Evolutionary conservation across 2,888 invertebrate genomes (phyloP).

Genomic region (Pachliopta kotzebuea): DNA sequence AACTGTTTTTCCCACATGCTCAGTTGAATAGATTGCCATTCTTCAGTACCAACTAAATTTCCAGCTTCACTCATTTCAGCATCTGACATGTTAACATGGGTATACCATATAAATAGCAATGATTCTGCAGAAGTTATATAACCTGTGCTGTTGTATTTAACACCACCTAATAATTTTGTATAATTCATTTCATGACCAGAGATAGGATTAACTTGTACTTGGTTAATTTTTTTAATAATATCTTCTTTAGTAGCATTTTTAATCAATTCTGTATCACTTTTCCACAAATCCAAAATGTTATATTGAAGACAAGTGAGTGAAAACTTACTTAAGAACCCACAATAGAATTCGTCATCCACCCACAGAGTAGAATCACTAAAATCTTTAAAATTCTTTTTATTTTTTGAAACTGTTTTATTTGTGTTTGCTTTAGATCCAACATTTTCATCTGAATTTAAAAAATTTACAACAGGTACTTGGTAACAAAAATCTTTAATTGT

Average conservation of each 20-base stretch:
- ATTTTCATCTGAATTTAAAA: slow-evolving; percentile 48
- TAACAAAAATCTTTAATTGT: slow-evolving; percentile 63
- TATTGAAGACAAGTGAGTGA: slow-evolving; percentile 81
- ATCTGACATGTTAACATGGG: slow-evolving; percentile 84
- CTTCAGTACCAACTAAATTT: slow-evolving; percentile 87
- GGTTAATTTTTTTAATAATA: slow-evolving; percentile 82
- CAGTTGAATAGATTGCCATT: slow-evolving; percentile 83
- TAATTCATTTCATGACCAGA: slow-evolving; percentile 85
- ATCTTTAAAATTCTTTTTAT: slow-evolving; percentile 45
- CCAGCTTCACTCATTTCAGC: slow-evolving; percentile 84
- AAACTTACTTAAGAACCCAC: slow-evolving; percentile 82
- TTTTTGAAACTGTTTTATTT: slow-evolving; percentile 33
- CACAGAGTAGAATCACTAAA: slow-evolving; percentile 80
- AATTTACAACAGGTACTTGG: slow-evolving; percentile 69
- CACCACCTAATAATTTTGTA: slow-evolving; percentile 81
- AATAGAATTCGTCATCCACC: slow-evolving; percentile 81
- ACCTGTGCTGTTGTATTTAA: slow-evolving; percentile 79
- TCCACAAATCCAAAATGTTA: slow-evolving; percentile 87
- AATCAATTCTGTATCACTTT: slow-evolving; percentile 78
- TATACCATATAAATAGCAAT: slow-evolving; percentile 82
- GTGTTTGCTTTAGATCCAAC: slow-evolving; percentile 47
- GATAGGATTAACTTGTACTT: slow-evolving; percentile 80
- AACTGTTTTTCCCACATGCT: slow-evolving; percentile 83
- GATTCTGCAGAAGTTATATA: slow-evolving; percentile 83
- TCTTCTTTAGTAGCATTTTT: slow-evolving; percentile 79